These are phyloP conservation scores for Sardina pilchardus DNA, from an alignment of 2,113 vertebrate genomes.

Conservation along the genomic window DNA sequence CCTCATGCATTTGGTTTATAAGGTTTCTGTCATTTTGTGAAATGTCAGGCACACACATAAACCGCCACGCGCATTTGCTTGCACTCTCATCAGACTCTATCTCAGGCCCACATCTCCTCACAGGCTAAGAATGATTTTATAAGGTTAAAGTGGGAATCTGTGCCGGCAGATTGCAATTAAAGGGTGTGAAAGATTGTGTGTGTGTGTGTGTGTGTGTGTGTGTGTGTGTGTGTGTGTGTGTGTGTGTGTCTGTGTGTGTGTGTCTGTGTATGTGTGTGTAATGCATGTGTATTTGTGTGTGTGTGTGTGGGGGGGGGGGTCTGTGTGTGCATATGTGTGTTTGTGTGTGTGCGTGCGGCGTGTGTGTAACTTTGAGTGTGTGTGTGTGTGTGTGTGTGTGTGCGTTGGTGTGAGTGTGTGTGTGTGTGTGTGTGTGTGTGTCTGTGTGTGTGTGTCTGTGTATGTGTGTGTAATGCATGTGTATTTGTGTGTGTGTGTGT, in stretches of 20 bases:
- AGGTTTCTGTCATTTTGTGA: slow-evolving; percentile 53
- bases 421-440: neutral
- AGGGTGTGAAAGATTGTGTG: slow-evolving; percentile 18
- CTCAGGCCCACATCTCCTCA: slow-evolving; percentile 6
- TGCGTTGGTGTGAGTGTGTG: neutral
- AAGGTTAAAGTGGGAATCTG: slow-evolving; percentile 35
- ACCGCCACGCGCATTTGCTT: slow-evolving; percentile 33
- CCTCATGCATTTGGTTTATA: slow-evolving; percentile 47
- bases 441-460: neutral
- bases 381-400: neutral
- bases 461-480: neutral
- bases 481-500: neutral
- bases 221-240: slow-evolving; percentile 7
- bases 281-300: neutral
- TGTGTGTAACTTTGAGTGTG: neutral
- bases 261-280: neutral
- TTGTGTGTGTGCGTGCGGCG: neutral
- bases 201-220: neutral
- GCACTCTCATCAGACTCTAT: slow-evolving; percentile 32
- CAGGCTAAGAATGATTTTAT: slow-evolving; percentile 22
- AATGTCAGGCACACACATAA: slow-evolving; percentile 51
- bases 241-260: neutral
- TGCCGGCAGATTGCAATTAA: slow-evolving; percentile 33
- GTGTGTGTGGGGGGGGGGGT: neutral
- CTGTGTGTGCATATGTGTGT: neutral